These are phyloP conservation scores for Aspidiotus destructor DNA, from an alignment of 2,888 invertebrate genomes.

Conservation along the genomic window DNA sequence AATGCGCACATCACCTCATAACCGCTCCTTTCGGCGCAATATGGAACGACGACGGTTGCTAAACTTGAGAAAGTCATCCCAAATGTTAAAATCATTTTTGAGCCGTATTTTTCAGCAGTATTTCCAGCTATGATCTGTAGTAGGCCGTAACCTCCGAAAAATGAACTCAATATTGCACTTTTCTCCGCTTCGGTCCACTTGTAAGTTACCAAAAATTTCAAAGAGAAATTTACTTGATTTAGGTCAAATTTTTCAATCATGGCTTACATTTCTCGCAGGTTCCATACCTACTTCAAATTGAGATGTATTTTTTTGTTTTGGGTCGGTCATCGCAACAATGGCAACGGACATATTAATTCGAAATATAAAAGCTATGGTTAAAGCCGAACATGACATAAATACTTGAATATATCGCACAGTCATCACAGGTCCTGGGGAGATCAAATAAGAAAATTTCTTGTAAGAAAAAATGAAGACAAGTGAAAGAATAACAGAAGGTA, in stretches of 20 bases:
- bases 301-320: slow-evolving; percentile 26
- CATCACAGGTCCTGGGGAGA: too few species aligned
- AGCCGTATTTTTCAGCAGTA: slow-evolving; percentile 45
- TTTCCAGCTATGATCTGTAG: slow-evolving; percentile 57
- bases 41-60: slow-evolving; percentile 33
- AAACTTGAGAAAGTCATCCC: slow-evolving; percentile 34
- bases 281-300: neutral
- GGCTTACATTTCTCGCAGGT: neutral
- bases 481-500: too few species aligned
- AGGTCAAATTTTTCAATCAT: neutral
- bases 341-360: slow-evolving; percentile 60
- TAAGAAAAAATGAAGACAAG: too few species aligned
- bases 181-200: slow-evolving; percentile 51
- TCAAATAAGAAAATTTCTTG: too few species aligned
- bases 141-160: slow-evolving; percentile 67
- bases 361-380: slow-evolving; percentile 53
- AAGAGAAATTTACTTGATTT: neutral
- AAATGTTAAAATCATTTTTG: slow-evolving; percentile 42
- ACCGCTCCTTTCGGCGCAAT: slow-evolving; percentile 28
- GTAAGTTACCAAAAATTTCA: slow-evolving; percentile 46
- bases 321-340: slow-evolving; percentile 62
- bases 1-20: slow-evolving; percentile 24
- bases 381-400: slow-evolving; percentile 47
- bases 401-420: too few species aligned
- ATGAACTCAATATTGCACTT: slow-evolving; percentile 54